Conservation (phyloP, 2,888 invertebrate genomes). For the Oligia strigilis region DNA sequence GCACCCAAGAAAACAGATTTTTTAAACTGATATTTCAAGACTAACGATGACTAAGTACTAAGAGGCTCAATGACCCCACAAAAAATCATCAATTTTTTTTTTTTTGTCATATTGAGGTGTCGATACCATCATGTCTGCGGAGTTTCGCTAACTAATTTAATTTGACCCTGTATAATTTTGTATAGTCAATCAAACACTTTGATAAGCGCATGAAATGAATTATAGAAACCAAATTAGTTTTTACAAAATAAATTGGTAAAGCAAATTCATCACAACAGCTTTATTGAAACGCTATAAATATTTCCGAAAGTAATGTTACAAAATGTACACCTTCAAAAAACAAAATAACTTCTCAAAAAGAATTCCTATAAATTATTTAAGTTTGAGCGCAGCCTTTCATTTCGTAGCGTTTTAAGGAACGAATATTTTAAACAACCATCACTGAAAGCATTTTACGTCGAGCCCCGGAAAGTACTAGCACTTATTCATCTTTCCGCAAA, state of each 20-base stretch:
- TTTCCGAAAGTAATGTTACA: constrained; percentile 12
- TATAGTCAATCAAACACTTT: no score
- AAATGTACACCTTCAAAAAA: constrained; percentile 40
- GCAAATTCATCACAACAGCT: constrained; percentile 1
- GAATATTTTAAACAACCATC: constrained; percentile 65
- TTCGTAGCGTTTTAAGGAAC: constrained; percentile 60
- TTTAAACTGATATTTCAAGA: no score
- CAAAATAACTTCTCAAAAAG: constrained; percentile 47
- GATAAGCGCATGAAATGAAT: not conserved
- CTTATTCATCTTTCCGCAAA: constrained; percentile 75
- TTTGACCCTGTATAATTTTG: not conserved
- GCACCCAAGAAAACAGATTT: no score
- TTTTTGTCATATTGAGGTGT: no score
- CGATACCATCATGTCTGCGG: no score
- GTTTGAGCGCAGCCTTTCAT: constrained; percentile 60
- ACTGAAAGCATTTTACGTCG: constrained; percentile 65
- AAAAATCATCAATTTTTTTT: no score
- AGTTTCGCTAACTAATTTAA: no score
- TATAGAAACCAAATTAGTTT: not conserved
- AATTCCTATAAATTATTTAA: constrained; percentile 64
- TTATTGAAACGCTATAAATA: constrained; percentile 24
- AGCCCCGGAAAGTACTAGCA: constrained; percentile 64
- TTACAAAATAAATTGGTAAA: not conserved
- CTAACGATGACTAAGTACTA: no score
- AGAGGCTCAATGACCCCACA: no score